phyloP scores from a whole-genome alignment of 2,797 vertebrate species.

The Brachyalestes nurse region DNA sequence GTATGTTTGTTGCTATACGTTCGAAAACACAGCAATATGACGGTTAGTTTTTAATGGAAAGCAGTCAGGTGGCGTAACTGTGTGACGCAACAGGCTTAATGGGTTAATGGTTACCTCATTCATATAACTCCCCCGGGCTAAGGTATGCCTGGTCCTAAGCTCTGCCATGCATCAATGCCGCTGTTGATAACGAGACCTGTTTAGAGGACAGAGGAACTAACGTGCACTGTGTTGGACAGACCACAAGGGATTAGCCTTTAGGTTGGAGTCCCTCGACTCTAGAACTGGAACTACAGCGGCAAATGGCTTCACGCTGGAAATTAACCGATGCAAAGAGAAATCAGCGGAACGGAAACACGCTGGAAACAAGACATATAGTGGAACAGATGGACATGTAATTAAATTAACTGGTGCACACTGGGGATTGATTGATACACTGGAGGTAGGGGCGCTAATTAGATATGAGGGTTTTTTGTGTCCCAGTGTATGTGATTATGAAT shows the following conservation, averaged over 20 bases:
- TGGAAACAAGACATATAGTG: conserved; percentile 13
- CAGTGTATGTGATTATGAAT: background rate
- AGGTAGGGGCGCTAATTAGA: conserved; percentile 16
- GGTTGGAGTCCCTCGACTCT: background rate
- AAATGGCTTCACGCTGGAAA: conserved; percentile 14
- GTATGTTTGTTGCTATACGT: too few species aligned
- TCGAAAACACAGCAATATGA: too few species aligned
- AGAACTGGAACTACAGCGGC: background rate
- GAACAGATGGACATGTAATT: conserved; percentile 21
- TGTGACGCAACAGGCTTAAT: too few species aligned
- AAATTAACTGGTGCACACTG: conserved; percentile 4
- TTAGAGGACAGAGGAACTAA: background rate
- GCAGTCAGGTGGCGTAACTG: too few species aligned
- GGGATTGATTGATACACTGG: conserved; percentile 23
- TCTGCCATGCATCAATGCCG: background rate
- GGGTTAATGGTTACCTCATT: too few species aligned
- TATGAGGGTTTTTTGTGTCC: conserved; percentile 9
- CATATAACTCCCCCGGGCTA: too few species aligned
- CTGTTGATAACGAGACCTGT: background rate
- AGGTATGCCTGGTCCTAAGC: background rate
- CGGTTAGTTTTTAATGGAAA: too few species aligned
- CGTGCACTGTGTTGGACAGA: too few species aligned
- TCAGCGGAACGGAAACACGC: conserved; percentile 5
- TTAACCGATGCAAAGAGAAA: background rate
- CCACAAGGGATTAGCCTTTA: background rate